Percentiles rank a stretch among this genome's conserved stretches.
Evolutionary conservation across 2,113 vertebrate genomes (phyloP).

Genomic region (Bolborhynchus lineola): DNA sequence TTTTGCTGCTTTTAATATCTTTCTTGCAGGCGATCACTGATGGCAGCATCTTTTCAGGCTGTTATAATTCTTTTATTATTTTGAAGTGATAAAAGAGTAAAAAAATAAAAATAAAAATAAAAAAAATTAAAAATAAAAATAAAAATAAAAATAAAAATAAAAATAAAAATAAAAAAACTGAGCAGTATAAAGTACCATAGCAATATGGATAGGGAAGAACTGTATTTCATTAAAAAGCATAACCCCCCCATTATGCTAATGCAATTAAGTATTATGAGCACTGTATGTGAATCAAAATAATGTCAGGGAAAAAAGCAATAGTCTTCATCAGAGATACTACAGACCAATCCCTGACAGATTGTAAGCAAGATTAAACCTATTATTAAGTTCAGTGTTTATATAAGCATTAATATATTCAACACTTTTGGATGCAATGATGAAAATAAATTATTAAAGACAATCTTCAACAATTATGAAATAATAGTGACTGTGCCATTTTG

Average conservation of each 20-base stretch:
- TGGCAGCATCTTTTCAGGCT: neutral
- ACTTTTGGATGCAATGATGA: neutral
- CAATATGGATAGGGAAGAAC: neutral
- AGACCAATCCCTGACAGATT: neutral
- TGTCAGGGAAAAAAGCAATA: neutral
- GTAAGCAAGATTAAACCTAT: neutral
- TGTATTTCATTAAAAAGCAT: neutral
- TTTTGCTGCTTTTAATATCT: neutral
- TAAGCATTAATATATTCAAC: slow-evolving; percentile 14
- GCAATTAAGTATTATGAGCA: slow-evolving; percentile 60
- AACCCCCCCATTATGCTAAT: slow-evolving; percentile 43
- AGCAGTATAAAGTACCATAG: neutral
- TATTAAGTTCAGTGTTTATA: neutral
- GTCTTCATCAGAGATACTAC: slow-evolving; percentile 3
- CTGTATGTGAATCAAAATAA: slow-evolving; percentile 59
- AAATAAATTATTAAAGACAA: slow-evolving; percentile 16
- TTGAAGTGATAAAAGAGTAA: neutral
- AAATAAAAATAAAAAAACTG: neutral
- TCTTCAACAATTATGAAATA: neutral
- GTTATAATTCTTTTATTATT: neutral
- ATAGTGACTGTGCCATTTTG: neutral
- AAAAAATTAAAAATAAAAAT: neutral
- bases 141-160: neutral
- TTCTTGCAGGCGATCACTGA: neutral
- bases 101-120: neutral